A percentile compares a stretch with the other conserved stretches of the same genome.
Evolutionary conservation across 2,888 invertebrate species (phyloP).

Genomic region (Yponomeuta plumbellus): DNA sequence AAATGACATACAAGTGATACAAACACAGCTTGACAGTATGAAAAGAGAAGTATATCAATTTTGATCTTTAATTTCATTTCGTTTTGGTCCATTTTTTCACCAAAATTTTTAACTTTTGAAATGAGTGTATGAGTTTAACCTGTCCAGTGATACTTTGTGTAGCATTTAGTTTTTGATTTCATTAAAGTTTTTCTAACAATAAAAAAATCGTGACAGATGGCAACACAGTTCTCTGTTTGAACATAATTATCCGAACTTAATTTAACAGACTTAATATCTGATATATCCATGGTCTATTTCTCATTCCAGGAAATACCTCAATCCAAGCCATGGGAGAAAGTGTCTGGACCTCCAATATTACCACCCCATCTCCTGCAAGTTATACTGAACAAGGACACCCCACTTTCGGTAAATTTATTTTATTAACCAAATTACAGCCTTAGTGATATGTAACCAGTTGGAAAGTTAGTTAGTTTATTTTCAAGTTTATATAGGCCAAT

Average conservation of each 20-base stretch:
- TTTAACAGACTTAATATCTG: neutral
- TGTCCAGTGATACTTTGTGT: neutral
- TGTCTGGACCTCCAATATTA: conserved; percentile 95
- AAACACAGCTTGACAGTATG: too few species aligned
- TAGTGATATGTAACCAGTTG: too few species aligned
- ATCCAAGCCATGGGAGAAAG: conserved; percentile 94
- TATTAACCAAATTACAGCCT: neutral
- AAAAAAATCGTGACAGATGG: neutral
- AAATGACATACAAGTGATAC: too few species aligned
- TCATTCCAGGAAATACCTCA: conserved; percentile 87
- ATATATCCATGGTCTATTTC: neutral
- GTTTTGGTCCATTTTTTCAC: too few species aligned
- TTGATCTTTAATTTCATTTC: too few species aligned
- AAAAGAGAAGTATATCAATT: too few species aligned
- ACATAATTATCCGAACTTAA: too few species aligned
- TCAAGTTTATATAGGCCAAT: too few species aligned
- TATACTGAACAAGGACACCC: conserved; percentile 98
- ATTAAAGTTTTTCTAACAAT: neutral
- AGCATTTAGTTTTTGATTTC: neutral
- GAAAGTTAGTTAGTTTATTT: too few species aligned
- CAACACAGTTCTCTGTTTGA: neutral
- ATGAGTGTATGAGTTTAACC: too few species aligned
- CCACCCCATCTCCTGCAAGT: conserved; percentile 99
- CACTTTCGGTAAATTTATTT: conserved; percentile 84
- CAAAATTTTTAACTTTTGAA: too few species aligned